A percentile compares a stretch with the other conserved stretches of the same genome.
phyloP scores from a whole-genome alignment of 2,797 vertebrate species.

The Syncerus caffer region DNA sequence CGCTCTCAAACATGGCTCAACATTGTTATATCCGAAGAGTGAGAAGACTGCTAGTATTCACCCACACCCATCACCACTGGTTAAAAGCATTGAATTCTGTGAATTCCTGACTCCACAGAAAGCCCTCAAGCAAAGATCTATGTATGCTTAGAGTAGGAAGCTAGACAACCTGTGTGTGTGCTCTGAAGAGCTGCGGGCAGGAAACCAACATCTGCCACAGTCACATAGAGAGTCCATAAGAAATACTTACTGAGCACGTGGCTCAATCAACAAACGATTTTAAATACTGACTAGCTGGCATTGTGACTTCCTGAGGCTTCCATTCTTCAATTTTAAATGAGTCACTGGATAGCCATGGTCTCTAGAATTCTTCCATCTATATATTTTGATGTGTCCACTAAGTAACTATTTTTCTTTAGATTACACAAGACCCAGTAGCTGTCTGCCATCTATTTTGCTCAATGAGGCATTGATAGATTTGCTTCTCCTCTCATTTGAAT shows the following conservation, averaged over 20 bases:
- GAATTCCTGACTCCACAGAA: background rate
- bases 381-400: background rate
- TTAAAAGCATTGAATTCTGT: background rate
- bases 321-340: background rate
- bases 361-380: background rate
- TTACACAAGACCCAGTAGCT: background rate
- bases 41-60: background rate
- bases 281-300: background rate
- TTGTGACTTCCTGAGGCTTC: background rate
- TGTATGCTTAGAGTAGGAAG: background rate
- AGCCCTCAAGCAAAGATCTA: background rate
- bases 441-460: background rate
- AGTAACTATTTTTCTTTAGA: background rate
- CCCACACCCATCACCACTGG: background rate
- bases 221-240: background rate
- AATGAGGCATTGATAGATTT: background rate
- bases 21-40: background rate
- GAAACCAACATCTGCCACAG: background rate
- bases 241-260: background rate
- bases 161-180: background rate
- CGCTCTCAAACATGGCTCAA: background rate
- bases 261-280: background rate
- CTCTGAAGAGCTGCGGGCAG: background rate
- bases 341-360: background rate
- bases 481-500: background rate